These are phyloP conservation scores for Hofmannophila pseudospretella DNA, from an alignment of 2,888 invertebrate genomes.

Conservation along the genomic window DNA sequence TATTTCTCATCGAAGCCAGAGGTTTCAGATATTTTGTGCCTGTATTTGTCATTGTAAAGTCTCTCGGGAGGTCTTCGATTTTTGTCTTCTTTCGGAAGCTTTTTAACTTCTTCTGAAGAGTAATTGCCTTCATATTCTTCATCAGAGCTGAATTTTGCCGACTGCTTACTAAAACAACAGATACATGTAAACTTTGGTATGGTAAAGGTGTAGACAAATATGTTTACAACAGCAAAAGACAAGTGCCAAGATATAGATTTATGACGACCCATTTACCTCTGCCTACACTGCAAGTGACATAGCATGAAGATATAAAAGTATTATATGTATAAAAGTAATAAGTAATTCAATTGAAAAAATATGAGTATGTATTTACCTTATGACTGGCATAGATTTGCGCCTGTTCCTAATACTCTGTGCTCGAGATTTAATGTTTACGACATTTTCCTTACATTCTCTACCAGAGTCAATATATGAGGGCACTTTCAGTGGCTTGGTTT, in stretches of 20 bases:
- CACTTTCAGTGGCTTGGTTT: slow-evolving; percentile 13
- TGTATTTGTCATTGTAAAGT: slow-evolving; percentile 21
- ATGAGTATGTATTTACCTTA: slow-evolving; percentile 34
- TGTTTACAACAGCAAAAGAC: too few relatives aligned
- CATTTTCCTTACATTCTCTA: slow-evolving; percentile 26
- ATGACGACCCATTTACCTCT: too few relatives aligned
- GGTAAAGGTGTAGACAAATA: too few relatives aligned
- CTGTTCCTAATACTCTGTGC: slow-evolving; percentile 33
- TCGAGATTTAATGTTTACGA: slow-evolving; percentile 13
- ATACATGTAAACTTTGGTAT: too few relatives aligned
- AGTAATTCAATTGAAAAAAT: not conserved
- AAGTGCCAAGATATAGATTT: too few relatives aligned
- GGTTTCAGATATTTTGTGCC: slow-evolving; percentile 25
- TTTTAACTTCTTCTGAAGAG: slow-evolving; percentile 12
- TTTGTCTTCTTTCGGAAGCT: slow-evolving; percentile 19
- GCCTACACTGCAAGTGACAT: too few relatives aligned
- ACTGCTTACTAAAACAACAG: slow-evolving; percentile 19
- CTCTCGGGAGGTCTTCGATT: slow-evolving; percentile 20
- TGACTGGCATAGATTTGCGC: slow-evolving; percentile 47
- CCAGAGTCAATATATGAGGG: slow-evolving; percentile 12
- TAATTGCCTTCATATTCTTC: slow-evolving; percentile 35
- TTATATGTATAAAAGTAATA: not conserved
- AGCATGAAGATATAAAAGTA: too few relatives aligned
- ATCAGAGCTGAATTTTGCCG: slow-evolving; percentile 39
- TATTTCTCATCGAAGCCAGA: slow-evolving; percentile 28